phyloP scores from a whole-genome alignment of 2,888 invertebrate species.

The Tricholauxania praeusta region DNA sequence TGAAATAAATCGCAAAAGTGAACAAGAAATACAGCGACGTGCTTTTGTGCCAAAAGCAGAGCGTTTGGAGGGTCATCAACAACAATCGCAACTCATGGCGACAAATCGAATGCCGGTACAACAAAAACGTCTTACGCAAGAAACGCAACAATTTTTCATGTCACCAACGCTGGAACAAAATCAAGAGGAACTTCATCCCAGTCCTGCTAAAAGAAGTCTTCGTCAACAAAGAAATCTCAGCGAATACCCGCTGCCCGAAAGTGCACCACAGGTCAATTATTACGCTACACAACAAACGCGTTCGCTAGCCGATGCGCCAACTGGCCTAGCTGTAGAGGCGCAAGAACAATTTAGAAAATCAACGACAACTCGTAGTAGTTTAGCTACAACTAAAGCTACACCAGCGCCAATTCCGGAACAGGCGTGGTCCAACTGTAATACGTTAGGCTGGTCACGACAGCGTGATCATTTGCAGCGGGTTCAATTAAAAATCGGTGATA shows the following conservation, averaged over 20 bases:
- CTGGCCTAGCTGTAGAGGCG: background rate
- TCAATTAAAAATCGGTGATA: constrained; percentile 80
- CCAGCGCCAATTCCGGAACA: constrained; percentile 50
- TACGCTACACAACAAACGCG: constrained; percentile 44
- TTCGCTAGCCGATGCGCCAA: constrained; percentile 31
- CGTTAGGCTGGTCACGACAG: constrained; percentile 88
- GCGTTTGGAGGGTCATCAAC: constrained; percentile 54
- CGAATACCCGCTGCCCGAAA: constrained; percentile 63
- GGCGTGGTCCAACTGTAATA: constrained; percentile 77
- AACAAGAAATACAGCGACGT: constrained; percentile 57
- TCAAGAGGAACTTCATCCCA: constrained; percentile 36
- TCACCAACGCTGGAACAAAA: constrained; percentile 55
- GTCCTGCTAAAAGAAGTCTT: too few relatives aligned
- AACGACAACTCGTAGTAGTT: constrained; percentile 16
- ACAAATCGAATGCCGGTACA: constrained; percentile 12
- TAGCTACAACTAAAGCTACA: constrained; percentile 26
- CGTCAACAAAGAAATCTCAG: constrained; percentile 41
- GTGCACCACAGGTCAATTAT: constrained; percentile 64
- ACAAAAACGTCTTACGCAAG: constrained; percentile 57
- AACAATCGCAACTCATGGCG: constrained; percentile 37
- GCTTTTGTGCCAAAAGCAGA: constrained; percentile 64
- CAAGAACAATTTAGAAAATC: constrained; percentile 28
- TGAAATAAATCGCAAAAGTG: constrained; percentile 62
- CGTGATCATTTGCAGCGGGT: constrained; percentile 85
- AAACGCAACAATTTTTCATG: constrained; percentile 65